Conservation (phyloP, 2,113 vertebrate genomes). For the Saimiri boliviensis region DNA sequence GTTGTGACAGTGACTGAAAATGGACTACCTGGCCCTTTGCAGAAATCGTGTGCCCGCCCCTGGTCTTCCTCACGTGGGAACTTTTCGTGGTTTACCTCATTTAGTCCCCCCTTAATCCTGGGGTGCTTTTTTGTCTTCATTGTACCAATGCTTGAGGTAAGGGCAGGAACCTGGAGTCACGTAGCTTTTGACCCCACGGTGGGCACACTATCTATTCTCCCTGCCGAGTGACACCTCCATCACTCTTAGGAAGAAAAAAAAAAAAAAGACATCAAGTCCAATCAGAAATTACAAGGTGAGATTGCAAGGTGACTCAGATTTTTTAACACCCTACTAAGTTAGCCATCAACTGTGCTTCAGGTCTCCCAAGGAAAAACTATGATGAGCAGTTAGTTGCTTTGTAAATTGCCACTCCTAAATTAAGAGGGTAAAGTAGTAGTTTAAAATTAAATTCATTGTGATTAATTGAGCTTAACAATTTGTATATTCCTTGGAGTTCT, state of each 20-base stretch:
- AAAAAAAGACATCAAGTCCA: no score
- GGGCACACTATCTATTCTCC: neutral
- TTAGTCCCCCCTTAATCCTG: no score
- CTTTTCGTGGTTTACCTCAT: neutral
- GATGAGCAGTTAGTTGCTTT: neutral
- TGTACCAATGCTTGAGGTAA: neutral
- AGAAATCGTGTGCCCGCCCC: neutral
- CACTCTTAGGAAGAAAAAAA: neutral
- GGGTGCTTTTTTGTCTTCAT: neutral
- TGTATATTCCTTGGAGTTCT: neutral
- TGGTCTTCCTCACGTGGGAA: fast-evolving
- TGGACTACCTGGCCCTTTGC: neutral
- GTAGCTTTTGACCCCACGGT: neutral
- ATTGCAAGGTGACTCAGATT: neutral
- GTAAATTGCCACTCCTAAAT: slow-evolving; percentile 1
- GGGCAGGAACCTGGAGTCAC: neutral
- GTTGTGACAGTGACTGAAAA: neutral
- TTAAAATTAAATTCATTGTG: neutral
- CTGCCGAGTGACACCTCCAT: neutral
- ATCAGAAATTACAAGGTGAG: neutral
- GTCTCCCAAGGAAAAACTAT: neutral
- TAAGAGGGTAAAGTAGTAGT: neutral
- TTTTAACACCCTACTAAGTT: neutral
- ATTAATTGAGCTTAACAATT: neutral
- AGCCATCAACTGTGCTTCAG: neutral